Base-by-base conservation (phyloP, 2,113 vertebrate species). In the Cacatua alba region DNA sequence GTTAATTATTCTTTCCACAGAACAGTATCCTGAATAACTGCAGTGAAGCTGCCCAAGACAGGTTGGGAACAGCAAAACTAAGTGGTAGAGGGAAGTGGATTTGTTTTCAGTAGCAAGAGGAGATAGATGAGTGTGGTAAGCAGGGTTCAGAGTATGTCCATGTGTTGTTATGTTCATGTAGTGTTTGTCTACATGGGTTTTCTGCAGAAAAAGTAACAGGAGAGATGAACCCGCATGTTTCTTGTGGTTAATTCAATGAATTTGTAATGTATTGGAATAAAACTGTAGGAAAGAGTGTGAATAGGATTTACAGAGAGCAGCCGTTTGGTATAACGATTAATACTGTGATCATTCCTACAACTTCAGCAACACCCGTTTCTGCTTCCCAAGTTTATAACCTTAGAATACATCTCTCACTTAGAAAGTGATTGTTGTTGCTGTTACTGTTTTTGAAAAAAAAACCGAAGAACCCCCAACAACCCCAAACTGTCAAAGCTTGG, bases 71-170 rank as follows among this genome's bases (percentile, higher is more conserved):
- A 81, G 82, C 83, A 69, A 82, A 78, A 65, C 70, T 95, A 49
- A 71, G 77, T 86, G 59, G 69, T 92, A 43, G 88, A 77, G 93
- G 65, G 74, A 88, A 91, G 52, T 0, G 13, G 62, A 79, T 85
- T 94, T 91, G 57, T 90, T 96, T 93, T 92, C 88, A 72, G 70
- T 94, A 95, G 92, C 80, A 83, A 93, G 82, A 92, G 33, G 55
- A 94, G 86, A 60, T 43, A 94, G 86, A 64, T 39, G 92, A 95
- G 64, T 64, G 89, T 91, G 89, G 87, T 95, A 91, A 94, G 86
- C 69, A 93, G 92, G 92, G 79, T 71, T 92, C 55, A 48, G 91
- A 70, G 68, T 33, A 6, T 4, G 17, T 65, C 80, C n/a, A 0
- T 68, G 82, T 92, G 51, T 59, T 76, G 63, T 88, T 74, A 53